phyloP scores from a whole-genome alignment of 2,797 vertebrate species.

The Delichon dasypus region DNA sequence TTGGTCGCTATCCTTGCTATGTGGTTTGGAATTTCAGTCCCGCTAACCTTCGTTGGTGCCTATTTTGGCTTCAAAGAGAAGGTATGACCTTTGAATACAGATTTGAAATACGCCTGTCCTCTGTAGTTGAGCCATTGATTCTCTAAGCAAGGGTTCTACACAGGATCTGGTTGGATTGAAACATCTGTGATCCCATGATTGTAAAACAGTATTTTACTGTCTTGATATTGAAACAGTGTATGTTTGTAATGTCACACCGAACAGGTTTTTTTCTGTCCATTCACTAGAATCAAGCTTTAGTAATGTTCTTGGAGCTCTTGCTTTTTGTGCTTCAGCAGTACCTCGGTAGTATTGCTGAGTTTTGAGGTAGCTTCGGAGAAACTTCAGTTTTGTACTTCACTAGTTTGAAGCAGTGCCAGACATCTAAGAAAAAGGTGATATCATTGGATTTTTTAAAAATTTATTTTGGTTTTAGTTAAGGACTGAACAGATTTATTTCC shows the following conservation, averaged over 20 bases:
- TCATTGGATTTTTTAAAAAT: background rate
- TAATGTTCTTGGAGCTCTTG: background rate
- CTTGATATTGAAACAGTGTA: background rate
- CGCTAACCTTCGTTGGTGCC: constrained; percentile 87
- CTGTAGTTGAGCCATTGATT: background rate
- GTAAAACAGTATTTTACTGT: background rate
- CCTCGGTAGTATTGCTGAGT: background rate
- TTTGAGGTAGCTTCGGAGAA: background rate
- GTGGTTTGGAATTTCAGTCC: constrained; percentile 93
- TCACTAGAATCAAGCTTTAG: background rate
- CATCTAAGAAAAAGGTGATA: background rate
- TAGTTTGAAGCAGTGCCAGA: background rate
- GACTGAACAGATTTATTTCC: background rate
- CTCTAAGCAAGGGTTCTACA: background rate
- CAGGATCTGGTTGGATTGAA: background rate
- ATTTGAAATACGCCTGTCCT: background rate
- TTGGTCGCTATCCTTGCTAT: constrained; percentile 86
- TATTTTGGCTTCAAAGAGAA: constrained; percentile 92
- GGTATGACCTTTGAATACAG: constrained; percentile 71
- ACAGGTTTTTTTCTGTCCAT: background rate
- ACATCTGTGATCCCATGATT: background rate
- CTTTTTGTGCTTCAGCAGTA: background rate
- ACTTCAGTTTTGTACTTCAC: background rate
- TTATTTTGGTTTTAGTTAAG: background rate
- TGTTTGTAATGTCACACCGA: background rate